Conservation (phyloP, 2,888 invertebrate species). For the Exocentrus adspersus region DNA sequence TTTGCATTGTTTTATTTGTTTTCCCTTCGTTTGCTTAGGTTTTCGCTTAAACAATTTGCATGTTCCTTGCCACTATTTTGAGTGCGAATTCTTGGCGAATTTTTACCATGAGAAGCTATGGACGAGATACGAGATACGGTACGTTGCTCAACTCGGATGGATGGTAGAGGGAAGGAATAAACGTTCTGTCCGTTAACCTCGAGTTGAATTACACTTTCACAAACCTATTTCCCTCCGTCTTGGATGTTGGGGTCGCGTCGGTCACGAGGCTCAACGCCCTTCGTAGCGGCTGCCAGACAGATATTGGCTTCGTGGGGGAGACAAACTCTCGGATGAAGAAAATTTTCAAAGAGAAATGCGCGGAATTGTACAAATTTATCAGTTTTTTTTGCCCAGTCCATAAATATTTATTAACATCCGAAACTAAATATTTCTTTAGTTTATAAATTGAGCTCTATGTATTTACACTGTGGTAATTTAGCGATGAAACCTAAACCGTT, state of each 20-base stretch:
- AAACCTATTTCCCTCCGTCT: constrained; percentile 24
- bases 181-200: constrained; percentile 21
- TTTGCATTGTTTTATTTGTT: no score
- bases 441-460: no score
- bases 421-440: no score
- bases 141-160: background rate
- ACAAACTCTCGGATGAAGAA: background rate
- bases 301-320: background rate
- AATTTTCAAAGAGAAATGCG: background rate
- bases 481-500: background rate
- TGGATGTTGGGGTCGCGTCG: constrained; percentile 24
- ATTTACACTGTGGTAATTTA: no score
- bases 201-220: constrained; percentile 23
- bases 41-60: no score
- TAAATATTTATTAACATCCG: no score
- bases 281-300: constrained; percentile 1
- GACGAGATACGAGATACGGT: background rate
- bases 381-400: background rate
- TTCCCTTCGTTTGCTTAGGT: no score
- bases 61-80: no score
- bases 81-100: no score
- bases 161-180: background rate
- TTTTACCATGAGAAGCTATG: no score
- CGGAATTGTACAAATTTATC: background rate
- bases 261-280: constrained; percentile 32